Evolutionary conservation across 2,888 invertebrate genomes (phyloP).

Genomic region (Leucoptera coffeella): DNA sequence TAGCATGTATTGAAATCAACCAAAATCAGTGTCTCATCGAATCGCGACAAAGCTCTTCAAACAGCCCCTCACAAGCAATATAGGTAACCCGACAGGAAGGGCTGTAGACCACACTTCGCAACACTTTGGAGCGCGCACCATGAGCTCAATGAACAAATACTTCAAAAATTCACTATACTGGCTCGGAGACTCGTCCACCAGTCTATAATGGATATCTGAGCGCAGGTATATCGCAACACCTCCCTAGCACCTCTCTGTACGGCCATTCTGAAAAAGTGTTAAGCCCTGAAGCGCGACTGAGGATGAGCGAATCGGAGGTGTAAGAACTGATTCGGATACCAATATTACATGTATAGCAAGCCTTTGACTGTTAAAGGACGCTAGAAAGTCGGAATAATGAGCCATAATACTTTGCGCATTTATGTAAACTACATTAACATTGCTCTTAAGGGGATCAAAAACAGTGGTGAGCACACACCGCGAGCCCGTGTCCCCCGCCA

Average conservation of each 20-base stretch:
- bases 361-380: slow-evolving; percentile 1
- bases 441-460: no score
- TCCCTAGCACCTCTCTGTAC: slow-evolving; percentile 2
- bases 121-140: slow-evolving; percentile 3
- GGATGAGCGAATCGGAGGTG: no score
- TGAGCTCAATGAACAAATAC: slow-evolving; percentile 4
- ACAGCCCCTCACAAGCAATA: slow-evolving; percentile 4
- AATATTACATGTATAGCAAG: slow-evolving; percentile 2
- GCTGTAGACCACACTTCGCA: slow-evolving; percentile 4
- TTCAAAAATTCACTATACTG: slow-evolving; percentile 1
- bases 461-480: no score
- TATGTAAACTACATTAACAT: no score
- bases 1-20: slow-evolving; percentile 7
- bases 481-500: no score
- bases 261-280: slow-evolving; percentile 1
- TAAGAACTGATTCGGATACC: slow-evolving; percentile 5
- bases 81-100: slow-evolving; percentile 4
- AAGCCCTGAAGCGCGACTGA: slow-evolving; percentile 3
- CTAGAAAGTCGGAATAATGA: slow-evolving; percentile 1
- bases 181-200: slow-evolving; percentile 1
- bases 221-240: slow-evolving; percentile 5
- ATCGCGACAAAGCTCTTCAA: slow-evolving; percentile 1
- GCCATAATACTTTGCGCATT: slow-evolving; percentile 4
- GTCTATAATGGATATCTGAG: slow-evolving; percentile 1
- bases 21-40: slow-evolving; percentile 4